Conservation (phyloP, 2,113 vertebrate species). For the Oceanodroma tethys region DNA sequence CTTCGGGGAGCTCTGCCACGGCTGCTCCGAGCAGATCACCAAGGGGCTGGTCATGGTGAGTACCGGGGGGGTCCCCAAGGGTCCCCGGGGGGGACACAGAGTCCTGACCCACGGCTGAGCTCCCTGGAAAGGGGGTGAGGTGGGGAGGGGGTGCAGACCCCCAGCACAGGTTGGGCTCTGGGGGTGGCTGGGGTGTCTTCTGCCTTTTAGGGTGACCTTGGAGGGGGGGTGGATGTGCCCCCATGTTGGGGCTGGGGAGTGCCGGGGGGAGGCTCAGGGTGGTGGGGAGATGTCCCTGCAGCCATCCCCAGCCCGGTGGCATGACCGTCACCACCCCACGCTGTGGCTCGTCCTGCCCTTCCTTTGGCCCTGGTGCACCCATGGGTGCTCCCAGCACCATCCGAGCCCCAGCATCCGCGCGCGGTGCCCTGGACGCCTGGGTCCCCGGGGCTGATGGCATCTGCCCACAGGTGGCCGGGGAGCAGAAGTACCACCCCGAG, state of each 20-base stretch:
- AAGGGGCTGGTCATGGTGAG: conserved; percentile 97
- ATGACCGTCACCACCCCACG: rapidly evolving
- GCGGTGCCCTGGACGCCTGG: rapidly evolving
- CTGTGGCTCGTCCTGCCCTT: background rate
- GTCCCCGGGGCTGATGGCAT: background rate
- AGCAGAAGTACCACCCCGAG: conserved; percentile 97
- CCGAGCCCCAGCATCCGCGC: rapidly evolving
- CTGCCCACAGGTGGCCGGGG: conserved; percentile 86
- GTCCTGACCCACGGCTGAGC: background rate
- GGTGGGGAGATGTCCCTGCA: background rate
- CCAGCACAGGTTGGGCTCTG: background rate
- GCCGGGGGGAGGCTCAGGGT: background rate
- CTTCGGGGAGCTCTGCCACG: conserved; percentile 93
- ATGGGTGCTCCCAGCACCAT: background rate
- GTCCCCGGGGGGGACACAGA: rapidly evolving
- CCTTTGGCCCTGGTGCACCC: background rate
- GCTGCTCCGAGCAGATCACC: conserved; percentile 93
- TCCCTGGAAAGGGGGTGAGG: background rate
- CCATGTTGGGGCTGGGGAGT: rapidly evolving
- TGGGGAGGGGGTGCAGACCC: background rate
- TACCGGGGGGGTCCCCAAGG: background rate
- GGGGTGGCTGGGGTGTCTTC: background rate
- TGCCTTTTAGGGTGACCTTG: rapidly evolving
- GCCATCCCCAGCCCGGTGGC: background rate
- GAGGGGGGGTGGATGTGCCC: no score